Conservation (phyloP, 2,113 vertebrate genomes). For the Proteles cristata region DNA sequence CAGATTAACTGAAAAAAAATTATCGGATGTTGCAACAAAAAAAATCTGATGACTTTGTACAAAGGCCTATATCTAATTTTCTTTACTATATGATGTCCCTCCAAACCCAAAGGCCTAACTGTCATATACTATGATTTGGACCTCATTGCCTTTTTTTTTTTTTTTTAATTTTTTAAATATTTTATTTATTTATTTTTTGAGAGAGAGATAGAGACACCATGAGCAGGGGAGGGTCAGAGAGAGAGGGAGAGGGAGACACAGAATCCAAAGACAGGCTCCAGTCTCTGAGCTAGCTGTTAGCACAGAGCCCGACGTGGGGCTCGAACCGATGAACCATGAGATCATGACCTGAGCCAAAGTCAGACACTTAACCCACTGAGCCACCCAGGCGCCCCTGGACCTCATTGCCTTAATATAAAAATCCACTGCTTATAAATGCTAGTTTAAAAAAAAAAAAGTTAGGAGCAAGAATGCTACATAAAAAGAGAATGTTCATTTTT, state of each 20-base stretch:
- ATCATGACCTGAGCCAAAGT: too few relatives aligned
- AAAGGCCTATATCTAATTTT: constrained; percentile 23
- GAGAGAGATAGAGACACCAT: too few relatives aligned
- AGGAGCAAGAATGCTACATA: neutral
- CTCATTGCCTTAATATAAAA: neutral
- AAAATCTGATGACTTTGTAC: neutral
- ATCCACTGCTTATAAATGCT: neutral
- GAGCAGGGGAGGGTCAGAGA: too few relatives aligned
- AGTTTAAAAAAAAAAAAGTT: neutral
- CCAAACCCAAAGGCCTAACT: neutral
- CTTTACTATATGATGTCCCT: neutral
- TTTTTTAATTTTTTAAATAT: too few relatives aligned
- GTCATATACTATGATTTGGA: neutral
- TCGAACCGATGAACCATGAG: too few relatives aligned
- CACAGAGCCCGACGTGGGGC: too few relatives aligned
- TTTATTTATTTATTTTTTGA: too few relatives aligned
- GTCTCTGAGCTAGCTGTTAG: too few relatives aligned
- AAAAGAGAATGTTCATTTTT: neutral
- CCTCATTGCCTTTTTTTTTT: neutral
- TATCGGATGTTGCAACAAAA: neutral
- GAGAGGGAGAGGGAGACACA: too few relatives aligned
- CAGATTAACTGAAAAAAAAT: neutral
- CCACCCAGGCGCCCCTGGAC: too few relatives aligned
- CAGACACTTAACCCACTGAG: too few relatives aligned
- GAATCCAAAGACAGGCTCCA: too few relatives aligned